Conservation (phyloP, 2,113 vertebrate genomes). For the Fregata magnificens region DNA sequence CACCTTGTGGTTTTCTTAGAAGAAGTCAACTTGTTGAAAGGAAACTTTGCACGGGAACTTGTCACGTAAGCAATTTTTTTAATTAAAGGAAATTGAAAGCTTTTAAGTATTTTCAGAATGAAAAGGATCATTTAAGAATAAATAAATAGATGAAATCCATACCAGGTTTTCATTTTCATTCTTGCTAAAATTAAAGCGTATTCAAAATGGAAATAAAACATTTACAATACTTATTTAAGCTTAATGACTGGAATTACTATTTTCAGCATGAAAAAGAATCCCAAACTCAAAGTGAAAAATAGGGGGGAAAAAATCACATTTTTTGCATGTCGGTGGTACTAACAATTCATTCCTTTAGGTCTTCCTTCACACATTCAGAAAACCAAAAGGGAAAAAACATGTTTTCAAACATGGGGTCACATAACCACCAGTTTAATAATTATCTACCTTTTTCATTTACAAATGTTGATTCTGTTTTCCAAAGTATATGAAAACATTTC, state of each 20-base stretch:
- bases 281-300: not conserved
- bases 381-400: not conserved
- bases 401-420: not conserved
- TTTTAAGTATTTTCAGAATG: not conserved
- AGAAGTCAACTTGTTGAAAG: not conserved
- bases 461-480: not conserved
- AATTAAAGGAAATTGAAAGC: not conserved
- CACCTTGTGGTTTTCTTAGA: not conserved
- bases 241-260: not conserved
- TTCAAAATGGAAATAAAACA: not conserved
- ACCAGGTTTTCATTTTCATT: not conserved
- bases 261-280: not conserved
- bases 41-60: not conserved
- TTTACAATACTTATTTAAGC: not conserved
- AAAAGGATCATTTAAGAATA: not conserved
- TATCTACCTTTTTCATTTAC: not conserved
- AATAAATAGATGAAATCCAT: not conserved
- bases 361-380: not conserved
- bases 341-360: not conserved
- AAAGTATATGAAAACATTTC: not conserved
- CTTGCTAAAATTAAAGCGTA: not conserved
- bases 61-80: not conserved
- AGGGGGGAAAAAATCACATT: rapidly evolving
- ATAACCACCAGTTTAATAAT: not conserved
- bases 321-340: rapidly evolving